Evolutionary conservation across 2,797 vertebrate genomes (phyloP), one percentile per base, ranked within the genome.

Genomic region (Aplochiton taeniatus): DNA sequence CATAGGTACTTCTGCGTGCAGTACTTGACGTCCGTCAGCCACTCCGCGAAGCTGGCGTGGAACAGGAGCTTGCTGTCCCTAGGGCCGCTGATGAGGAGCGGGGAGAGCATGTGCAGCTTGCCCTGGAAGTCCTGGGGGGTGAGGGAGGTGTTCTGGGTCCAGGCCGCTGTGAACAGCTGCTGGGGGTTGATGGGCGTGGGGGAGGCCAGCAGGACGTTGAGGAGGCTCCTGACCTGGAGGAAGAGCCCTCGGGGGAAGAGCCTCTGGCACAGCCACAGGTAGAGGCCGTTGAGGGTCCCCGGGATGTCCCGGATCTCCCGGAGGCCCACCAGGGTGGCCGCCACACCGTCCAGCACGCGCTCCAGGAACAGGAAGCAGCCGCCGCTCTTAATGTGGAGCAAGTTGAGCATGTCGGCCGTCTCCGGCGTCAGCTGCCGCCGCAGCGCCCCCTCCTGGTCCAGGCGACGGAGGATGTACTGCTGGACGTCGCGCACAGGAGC

Each of bases 341-440:
- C 86, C 44, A 95, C 91, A 0, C 93, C 92, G 6, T 94, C 93
- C 62, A 95, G 75, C 44, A 94, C 93, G 1, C 90, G 88, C 79
- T 95, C 90, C n/a, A 95, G 87, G 79, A 93, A 95, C 13, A 95
- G 91, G 65, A 95, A 89, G 82, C 94, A 95, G 47, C 94, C 92
- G 0, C 91, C 87, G 31, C 94, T 94, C 81, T 95, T 95, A 59
- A 95, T 94, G 85, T 94, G 93, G 70, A 95, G 88, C 61, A 94
- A 87, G 80, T 94, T 93, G 49, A 95, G 79, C 93, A 94, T 94
- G 77, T 93, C 92, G 0, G 93, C 93, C 0, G 93, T 93, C 68
- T 94, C 91, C 0, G 85, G 91, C 9, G 90, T 94, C 71, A 94
- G 88, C 78, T 92, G 93, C 4, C 88, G 89, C 1, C 93, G 92